A percentile compares a stretch with the other conserved stretches of the same genome.
These are phyloP conservation scores for Fragum whitleyi DNA, from an alignment of 2,888 invertebrate genomes.

Conservation along the genomic window DNA sequence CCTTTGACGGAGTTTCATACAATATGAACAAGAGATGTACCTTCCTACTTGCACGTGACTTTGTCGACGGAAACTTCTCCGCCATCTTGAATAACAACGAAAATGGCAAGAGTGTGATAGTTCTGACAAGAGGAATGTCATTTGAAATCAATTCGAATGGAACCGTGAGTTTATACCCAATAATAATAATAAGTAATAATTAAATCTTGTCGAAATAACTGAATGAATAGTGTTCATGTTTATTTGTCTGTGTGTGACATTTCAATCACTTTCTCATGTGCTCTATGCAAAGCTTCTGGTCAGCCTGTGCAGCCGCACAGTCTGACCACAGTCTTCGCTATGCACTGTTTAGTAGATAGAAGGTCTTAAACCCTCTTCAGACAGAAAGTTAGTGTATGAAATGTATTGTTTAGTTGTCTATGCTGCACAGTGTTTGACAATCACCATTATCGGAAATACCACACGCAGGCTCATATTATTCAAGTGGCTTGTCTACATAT, in stretches of 20 bases:
- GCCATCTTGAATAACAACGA: constrained; percentile 83
- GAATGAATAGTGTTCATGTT: not conserved
- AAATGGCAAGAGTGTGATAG: constrained; percentile 66
- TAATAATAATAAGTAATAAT: no score
- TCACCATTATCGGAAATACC: no score
- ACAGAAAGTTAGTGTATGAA: no score
- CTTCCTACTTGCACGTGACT: constrained; percentile 93
- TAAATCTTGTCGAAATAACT: not conserved
- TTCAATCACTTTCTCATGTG: no score
- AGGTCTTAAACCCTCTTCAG: not conserved
- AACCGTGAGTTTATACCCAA: constrained; percentile 53
- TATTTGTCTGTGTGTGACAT: not conserved
- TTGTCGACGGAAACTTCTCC: constrained; percentile 92
- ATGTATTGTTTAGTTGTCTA: no score
- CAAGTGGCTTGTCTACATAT: no score
- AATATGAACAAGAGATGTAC: constrained; percentile 91
- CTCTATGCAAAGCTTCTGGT: no score
- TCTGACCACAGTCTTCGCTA: no score
- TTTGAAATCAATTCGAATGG: constrained; percentile 73
- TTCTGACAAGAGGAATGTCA: constrained; percentile 61
- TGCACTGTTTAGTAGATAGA: not conserved
- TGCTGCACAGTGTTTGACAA: no score
- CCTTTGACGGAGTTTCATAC: constrained; percentile 93
- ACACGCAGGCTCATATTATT: no score
- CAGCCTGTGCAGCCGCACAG: no score